Base-by-base conservation (phyloP, 2,113 vertebrate species). In the Platanista minor region DNA sequence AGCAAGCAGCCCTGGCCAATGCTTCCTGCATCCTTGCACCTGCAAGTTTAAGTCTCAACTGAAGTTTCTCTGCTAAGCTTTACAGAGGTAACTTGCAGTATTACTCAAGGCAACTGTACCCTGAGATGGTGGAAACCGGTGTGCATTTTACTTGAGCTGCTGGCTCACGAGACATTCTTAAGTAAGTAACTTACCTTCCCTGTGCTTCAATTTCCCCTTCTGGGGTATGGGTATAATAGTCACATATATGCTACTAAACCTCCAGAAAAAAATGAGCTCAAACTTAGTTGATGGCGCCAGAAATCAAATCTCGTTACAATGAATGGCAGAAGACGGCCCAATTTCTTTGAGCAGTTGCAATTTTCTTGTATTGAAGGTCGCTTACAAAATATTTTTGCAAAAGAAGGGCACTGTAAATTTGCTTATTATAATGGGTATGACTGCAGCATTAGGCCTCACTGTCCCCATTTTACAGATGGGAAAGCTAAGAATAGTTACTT, bases 11-110 rank as follows among this genome's bases (percentile, higher is more conserved):
- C 57, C 59, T 12, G n/a, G 29, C 59, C 27, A 21, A 10, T 27
- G 33, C 75, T 92, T 64, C 78, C 83, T 90, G 75, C 77, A 72
- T 77, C 78, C 91, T 13, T 69, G 75, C 84, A 96, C 96, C 92
- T 74, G 80, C 81, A 82, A 86, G 62, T 43, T 36, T 11, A 95
- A 92, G 69, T 82, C 61, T 94, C 83, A 89, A 86, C 29, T 29
- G 89, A 87, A 52, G 33, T 75, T 89, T 96, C 95, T 93, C 43
- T 52, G 62, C 80, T 52, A 49, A 43, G 61, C 41, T 91, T 77
- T 87, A 52, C 69, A 90, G 91, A 87, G 46, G 67, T 41, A 90
- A 82, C 86, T n/a, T 74, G 61, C 66, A 89, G 36, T 49, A 33
- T 77, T 77, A 57, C 77, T 93, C 82, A 78, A 59, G 31, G 43